Percentiles rank a stretch among this genome's conserved stretches.
These are phyloP conservation scores for Nymphicus hollandicus DNA, from an alignment of 2,113 vertebrate genomes.

Conservation along the genomic window DNA sequence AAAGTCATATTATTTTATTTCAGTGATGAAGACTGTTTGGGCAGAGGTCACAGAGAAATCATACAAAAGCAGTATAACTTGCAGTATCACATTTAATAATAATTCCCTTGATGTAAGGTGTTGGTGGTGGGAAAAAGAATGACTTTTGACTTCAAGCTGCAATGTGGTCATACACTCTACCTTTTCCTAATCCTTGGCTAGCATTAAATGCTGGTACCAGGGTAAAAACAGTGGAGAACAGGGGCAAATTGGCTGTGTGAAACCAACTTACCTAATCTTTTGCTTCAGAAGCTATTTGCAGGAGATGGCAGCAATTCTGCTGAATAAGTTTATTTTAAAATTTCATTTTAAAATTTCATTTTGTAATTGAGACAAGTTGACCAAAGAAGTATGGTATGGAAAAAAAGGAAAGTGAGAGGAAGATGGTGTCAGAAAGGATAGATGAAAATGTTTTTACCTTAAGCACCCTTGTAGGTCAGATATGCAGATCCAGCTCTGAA, in stretches of 20 bases:
- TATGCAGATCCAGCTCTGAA: neutral
- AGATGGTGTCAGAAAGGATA: neutral
- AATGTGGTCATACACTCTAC: neutral
- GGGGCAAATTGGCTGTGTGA: neutral
- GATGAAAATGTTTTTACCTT: neutral
- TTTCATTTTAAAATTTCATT: neutral
- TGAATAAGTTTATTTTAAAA: neutral
- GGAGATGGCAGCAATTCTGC: neutral
- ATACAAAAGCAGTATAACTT: neutral
- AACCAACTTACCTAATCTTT: neutral
- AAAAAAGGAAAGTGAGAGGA: neutral
- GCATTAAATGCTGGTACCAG: neutral
- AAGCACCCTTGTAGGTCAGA: neutral
- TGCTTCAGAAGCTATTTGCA: neutral
- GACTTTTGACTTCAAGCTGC: neutral
- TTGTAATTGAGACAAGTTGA: conserved; percentile 13
- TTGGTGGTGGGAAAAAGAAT: neutral
- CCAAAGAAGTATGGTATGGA: neutral
- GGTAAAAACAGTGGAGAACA: neutral
- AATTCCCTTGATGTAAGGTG: neutral
- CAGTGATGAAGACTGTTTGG: neutral
- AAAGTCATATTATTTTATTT: neutral
- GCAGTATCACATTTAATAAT: neutral
- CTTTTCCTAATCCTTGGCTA: neutral
- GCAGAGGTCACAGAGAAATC: neutral